phyloP scores from a whole-genome alignment of 2,113 vertebrate genomes.

The Raja brachyura region DNA sequence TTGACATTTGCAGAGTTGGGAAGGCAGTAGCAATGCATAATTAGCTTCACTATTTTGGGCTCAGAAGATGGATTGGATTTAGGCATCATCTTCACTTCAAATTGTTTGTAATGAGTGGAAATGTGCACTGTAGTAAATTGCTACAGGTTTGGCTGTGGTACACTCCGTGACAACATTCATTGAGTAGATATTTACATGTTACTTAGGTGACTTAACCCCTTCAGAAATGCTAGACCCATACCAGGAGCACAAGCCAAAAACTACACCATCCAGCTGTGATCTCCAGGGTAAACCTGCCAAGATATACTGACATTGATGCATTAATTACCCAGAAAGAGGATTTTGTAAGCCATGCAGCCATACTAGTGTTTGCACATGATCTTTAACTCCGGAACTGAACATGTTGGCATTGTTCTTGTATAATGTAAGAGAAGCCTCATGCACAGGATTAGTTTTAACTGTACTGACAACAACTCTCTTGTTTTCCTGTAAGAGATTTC shows the following conservation, averaged over 20 bases:
- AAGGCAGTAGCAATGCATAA: neutral
- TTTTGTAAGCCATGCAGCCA: neutral
- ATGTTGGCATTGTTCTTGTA: neutral
- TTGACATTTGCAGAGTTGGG: neutral
- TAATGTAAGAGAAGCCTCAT: neutral
- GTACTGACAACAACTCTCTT: neutral
- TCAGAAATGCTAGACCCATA: neutral
- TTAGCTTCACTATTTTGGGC: neutral
- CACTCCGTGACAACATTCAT: neutral
- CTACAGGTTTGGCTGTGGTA: neutral
- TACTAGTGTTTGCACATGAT: no score
- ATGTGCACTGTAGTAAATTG: neutral
- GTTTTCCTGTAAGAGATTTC: neutral
- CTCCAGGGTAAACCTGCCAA: neutral
- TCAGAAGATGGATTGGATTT: neutral
- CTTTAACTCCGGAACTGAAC: neutral
- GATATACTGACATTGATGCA: neutral
- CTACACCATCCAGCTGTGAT: neutral
- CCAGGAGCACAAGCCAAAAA: neutral
- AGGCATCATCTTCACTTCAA: neutral
- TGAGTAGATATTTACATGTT: no score
- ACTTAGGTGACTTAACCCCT: neutral
- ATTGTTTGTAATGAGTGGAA: neutral
- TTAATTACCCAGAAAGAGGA: neutral
- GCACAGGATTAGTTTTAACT: neutral